These are phyloP conservation scores for Cryptocephalus primarius DNA, from an alignment of 2,888 invertebrate genomes.

Conservation along the genomic window DNA sequence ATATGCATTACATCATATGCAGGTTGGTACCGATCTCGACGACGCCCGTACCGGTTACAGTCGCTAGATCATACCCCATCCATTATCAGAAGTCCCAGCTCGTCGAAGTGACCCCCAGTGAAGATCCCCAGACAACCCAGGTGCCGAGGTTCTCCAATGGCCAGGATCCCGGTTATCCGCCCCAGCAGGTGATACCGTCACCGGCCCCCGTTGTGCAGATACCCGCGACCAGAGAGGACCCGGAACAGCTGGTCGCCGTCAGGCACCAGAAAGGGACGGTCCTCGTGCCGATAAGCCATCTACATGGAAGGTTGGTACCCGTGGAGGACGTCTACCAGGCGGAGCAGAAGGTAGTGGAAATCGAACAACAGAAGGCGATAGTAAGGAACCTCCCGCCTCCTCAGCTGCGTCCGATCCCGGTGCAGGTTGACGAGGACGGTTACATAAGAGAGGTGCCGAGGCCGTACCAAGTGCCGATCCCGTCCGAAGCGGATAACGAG, in stretches of 20 bases:
- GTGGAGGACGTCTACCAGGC: constrained; percentile 12
- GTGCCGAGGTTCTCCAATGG: constrained; percentile 21
- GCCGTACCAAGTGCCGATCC: constrained; percentile 23
- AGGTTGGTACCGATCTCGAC: not conserved
- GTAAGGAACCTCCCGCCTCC: constrained; percentile 17
- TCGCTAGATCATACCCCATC: constrained; percentile 10
- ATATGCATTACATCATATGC: too few species aligned
- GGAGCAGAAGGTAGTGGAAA: constrained; percentile 20
- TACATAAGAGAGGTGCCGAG: constrained; percentile 26
- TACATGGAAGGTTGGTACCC: constrained; percentile 25
- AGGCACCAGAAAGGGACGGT: constrained; percentile 33
- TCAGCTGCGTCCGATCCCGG: constrained; percentile 29
- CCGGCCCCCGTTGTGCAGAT: constrained; percentile 47
- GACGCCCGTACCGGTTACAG: constrained; percentile 1
- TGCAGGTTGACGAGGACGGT: constrained; percentile 33
- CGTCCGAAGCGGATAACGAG: constrained; percentile 32
- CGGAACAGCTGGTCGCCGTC: constrained; percentile 37
- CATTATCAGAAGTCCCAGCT: constrained; percentile 15
- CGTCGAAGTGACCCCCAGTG: constrained; percentile 3
- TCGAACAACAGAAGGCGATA: constrained; percentile 26
- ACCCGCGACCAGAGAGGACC: constrained; percentile 28
- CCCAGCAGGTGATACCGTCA: constrained; percentile 38
- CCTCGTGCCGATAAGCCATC: constrained; percentile 31
- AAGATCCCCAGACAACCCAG: constrained; percentile 15
- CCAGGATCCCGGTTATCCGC: constrained; percentile 40